Conservation (phyloP, 1,140 invertebrate species). For the Phymastichus coffea region DNA sequence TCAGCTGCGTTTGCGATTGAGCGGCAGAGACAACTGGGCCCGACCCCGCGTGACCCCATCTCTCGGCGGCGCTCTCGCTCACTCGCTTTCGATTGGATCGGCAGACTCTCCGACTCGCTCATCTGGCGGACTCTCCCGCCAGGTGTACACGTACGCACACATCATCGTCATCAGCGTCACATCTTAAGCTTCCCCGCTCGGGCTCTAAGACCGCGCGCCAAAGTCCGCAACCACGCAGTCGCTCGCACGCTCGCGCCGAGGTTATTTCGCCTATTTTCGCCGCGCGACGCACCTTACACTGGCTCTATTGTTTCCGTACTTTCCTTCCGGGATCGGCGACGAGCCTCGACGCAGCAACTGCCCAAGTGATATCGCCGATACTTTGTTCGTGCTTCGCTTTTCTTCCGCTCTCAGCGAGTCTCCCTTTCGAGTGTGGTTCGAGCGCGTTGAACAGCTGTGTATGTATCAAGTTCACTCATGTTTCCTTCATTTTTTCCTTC, state of each 20-base stretch:
- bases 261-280: neutral
- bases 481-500: constrained; percentile 29
- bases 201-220: neutral
- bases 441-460: neutral
- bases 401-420: constrained; percentile 15
- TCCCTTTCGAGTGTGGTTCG: constrained; percentile 26
- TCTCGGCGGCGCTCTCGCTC: too few relatives aligned
- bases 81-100: too few relatives aligned
- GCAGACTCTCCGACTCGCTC: too few relatives aligned
- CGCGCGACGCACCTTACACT: neutral
- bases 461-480: neutral
- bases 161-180: too few relatives aligned
- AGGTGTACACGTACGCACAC: neutral
- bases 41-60: too few relatives aligned
- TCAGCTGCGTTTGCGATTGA: too few relatives aligned
- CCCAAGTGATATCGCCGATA: too few relatives aligned
- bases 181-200: neutral
- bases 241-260: neutral
- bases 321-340: constrained; percentile 49
- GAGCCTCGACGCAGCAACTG: too few relatives aligned
- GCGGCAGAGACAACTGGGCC: too few relatives aligned
- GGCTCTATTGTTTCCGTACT: constrained; percentile 37
- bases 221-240: too few relatives aligned
- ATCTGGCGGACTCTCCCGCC: neutral
- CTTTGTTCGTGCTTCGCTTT: too few relatives aligned